Percentiles rank a stretch among this genome's conserved stretches.
These are phyloP conservation scores for Macaca mulatta DNA, from an alignment of 2,113 vertebrate species.

Conservation along the genomic window DNA sequence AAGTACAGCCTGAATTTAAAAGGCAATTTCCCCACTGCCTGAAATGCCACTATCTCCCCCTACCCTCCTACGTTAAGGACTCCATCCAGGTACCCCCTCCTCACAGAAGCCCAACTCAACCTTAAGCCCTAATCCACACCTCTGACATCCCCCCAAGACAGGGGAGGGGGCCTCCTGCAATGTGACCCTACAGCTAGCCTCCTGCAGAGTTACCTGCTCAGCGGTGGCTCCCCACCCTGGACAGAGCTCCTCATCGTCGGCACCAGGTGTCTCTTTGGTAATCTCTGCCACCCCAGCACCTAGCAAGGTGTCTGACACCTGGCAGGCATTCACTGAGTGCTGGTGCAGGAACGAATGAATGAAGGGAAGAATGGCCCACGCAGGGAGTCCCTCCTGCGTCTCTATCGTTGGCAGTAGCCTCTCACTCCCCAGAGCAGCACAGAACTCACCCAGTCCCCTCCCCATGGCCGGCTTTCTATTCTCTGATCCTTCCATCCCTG, in stretches of 20 bases:
- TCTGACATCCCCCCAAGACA: no score
- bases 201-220: background rate
- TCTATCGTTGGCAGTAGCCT: background rate
- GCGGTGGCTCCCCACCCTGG: background rate
- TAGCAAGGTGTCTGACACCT: background rate
- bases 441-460: background rate
- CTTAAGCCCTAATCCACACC: background rate
- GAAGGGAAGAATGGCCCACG: accelerated
- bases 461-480: background rate
- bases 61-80: background rate
- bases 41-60: background rate
- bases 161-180: background rate
- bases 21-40: background rate
- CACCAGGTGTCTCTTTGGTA: background rate
- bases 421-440: background rate
- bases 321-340: background rate
- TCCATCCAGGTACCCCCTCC: background rate
- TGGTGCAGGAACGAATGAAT: no score
- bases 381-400: no score
- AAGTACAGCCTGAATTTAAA: background rate
- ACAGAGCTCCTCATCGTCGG: accelerated
- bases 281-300: background rate
- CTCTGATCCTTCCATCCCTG: background rate
- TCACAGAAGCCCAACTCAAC: background rate
- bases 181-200: background rate